Evolutionary conservation across 37 sponge, comb jelly and placozoan genomes (phyloP).

Genomic region (Hormiphora californensis): DNA sequence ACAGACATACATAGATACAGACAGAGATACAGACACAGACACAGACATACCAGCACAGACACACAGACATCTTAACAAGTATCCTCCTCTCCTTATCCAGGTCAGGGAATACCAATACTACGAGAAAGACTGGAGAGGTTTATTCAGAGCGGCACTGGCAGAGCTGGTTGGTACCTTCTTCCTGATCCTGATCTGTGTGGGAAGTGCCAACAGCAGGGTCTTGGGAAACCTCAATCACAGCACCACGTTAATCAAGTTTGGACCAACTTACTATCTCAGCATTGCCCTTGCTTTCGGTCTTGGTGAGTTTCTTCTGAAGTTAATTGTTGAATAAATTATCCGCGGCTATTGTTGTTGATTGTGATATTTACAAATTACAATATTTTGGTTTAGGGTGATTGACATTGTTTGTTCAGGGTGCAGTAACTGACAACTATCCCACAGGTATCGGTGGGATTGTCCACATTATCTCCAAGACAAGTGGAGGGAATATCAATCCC

Average conservation of each 20-base stretch:
- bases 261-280: neutral
- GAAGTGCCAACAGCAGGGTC: neutral
- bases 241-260: neutral
- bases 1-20: too few relatives aligned
- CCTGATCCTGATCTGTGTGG: neutral
- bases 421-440: neutral
- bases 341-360: neutral
- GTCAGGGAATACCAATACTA: too few relatives aligned
- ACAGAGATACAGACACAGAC: too few relatives aligned
- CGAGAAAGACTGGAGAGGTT: neutral
- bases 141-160: neutral
- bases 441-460: slow-evolving; percentile 10
- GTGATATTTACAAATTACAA: too few relatives aligned
- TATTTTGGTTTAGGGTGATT: too few relatives aligned
- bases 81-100: too few relatives aligned
- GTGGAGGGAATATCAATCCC: neutral
- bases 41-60: too few relatives aligned
- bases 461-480: neutral
- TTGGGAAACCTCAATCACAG: neutral
- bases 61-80: too few relatives aligned
- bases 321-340: neutral
- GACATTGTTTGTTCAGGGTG: too few relatives aligned
- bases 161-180: neutral
- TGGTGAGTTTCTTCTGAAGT: neutral
- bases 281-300: neutral